Conservation (phyloP, 2,888 invertebrate species). For the Orchestes rusci region DNA sequence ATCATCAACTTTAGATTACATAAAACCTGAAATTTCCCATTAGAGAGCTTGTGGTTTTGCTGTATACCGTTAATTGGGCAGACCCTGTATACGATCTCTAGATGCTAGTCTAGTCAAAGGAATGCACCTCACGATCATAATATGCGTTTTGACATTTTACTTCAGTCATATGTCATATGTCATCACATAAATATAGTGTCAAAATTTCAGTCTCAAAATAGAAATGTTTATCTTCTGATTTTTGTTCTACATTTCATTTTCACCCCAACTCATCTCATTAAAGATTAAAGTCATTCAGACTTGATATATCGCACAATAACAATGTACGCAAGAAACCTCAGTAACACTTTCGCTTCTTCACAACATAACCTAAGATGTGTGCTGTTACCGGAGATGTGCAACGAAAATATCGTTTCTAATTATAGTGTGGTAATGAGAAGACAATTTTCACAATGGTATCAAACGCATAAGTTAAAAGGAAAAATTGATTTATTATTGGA, state of each 20-base stretch:
- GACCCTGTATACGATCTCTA: no score
- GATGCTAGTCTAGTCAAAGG: no score
- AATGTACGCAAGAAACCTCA: slow-evolving; percentile 30
- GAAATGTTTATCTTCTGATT: slow-evolving; percentile 21
- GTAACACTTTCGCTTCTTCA: slow-evolving; percentile 24
- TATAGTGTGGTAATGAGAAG: slow-evolving; percentile 31
- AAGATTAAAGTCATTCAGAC: no score
- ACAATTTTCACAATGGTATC: slow-evolving; percentile 27
- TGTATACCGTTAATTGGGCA: no score
- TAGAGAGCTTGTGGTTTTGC: no score
- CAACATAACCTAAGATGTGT: slow-evolving; percentile 36
- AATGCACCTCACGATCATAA: no score
- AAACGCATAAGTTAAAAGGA: slow-evolving; percentile 21
- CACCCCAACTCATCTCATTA: slow-evolving; percentile 11
- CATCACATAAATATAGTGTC: no score
- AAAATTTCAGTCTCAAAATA: slow-evolving; percentile 21
- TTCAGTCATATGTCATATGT: no score
- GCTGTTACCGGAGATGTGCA: slow-evolving; percentile 24
- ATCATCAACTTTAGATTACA: no score
- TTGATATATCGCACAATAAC: slow-evolving; percentile 1
- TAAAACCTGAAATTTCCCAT: no score
- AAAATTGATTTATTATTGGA: slow-evolving; percentile 21
- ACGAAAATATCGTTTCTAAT: slow-evolving; percentile 23
- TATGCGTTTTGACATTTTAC: no score
- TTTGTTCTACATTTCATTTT: slow-evolving; percentile 13